Percentiles rank a stretch among this genome's conserved stretches.
Evolutionary conservation across 2,113 vertebrate species (phyloP).

Genomic region (Zosterops borbonicus): DNA sequence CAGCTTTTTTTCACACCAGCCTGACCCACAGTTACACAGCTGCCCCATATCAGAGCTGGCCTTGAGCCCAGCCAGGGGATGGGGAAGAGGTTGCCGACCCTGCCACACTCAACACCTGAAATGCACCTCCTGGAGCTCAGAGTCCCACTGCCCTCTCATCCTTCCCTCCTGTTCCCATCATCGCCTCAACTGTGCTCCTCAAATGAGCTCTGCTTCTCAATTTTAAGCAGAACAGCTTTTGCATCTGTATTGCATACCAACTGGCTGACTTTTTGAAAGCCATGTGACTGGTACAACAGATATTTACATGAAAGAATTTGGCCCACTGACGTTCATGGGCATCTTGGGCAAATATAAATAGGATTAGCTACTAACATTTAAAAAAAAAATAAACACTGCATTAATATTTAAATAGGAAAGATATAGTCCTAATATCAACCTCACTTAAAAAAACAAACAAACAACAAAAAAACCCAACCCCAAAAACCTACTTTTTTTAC

Average conservation of each 20-base stretch:
- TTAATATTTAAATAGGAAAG: not conserved
- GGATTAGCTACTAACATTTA: not conserved
- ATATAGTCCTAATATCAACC: not conserved
- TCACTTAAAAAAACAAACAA: not conserved
- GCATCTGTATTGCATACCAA: not conserved
- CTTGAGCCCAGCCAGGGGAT: rapidly evolving
- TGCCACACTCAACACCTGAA: not conserved
- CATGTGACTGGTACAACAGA: not conserved
- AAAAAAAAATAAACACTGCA: not conserved
- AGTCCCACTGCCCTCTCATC: not conserved
- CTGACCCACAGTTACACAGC: not conserved
- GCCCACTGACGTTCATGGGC: rapidly evolving
- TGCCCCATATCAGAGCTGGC: not conserved
- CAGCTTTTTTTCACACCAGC: not conserved
- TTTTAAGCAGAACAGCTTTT: not conserved
- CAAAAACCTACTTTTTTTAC: rapidly evolving
- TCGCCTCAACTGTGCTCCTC: not conserved
- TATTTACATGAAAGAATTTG: not conserved
- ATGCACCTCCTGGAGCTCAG: not conserved
- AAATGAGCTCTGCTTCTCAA: not conserved
- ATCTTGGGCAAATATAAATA: not conserved
- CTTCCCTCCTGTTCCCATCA: not conserved
- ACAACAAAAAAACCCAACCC: not conserved
- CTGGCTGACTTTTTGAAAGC: not conserved
- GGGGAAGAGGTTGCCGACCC: not conserved